Percentiles rank a stretch among this genome's conserved stretches.
phyloP scores from a whole-genome alignment of 2,888 invertebrate species.

The Ormia ochracea region DNA sequence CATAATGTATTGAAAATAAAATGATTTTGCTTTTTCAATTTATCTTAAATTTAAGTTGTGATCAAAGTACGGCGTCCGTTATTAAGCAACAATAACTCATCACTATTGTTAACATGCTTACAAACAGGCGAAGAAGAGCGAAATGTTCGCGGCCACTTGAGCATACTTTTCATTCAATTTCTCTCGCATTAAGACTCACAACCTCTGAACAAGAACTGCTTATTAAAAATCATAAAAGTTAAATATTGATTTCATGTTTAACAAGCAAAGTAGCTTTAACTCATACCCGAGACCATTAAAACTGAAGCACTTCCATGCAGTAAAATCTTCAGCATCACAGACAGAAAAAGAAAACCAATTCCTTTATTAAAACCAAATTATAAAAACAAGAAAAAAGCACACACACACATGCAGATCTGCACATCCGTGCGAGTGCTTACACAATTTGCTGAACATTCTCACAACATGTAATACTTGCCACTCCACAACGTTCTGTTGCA shows the following conservation, averaged over 20 bases:
- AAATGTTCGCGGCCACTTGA: too few relatives aligned
- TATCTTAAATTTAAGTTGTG: too few relatives aligned
- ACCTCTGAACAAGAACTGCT: neutral
- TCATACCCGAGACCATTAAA: slow-evolving; percentile 13
- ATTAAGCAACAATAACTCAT: too few relatives aligned
- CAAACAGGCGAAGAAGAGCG: too few relatives aligned
- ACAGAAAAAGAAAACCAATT: too few relatives aligned
- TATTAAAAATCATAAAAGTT: slow-evolving; percentile 5
- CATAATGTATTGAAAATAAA: too few relatives aligned
- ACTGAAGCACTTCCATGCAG: neutral
- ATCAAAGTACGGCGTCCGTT: too few relatives aligned
- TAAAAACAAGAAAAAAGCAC: neutral
- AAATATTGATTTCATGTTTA: slow-evolving; percentile 15
- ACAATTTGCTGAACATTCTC: slow-evolving; percentile 44
- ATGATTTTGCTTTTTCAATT: too few relatives aligned
- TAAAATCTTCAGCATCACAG: neutral
- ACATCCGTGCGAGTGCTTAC: slow-evolving; percentile 23
- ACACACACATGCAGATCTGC: too few relatives aligned
- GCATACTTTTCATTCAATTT: neutral
- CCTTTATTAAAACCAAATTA: neutral
- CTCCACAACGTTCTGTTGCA: neutral
- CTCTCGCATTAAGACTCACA: neutral
- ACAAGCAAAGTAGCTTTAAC: neutral
- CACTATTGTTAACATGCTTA: too few relatives aligned
- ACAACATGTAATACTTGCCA: slow-evolving; percentile 25